Evolutionary conservation across 2,797 vertebrate genomes (phyloP).

Genomic region (Propithecus perrieri): DNA sequence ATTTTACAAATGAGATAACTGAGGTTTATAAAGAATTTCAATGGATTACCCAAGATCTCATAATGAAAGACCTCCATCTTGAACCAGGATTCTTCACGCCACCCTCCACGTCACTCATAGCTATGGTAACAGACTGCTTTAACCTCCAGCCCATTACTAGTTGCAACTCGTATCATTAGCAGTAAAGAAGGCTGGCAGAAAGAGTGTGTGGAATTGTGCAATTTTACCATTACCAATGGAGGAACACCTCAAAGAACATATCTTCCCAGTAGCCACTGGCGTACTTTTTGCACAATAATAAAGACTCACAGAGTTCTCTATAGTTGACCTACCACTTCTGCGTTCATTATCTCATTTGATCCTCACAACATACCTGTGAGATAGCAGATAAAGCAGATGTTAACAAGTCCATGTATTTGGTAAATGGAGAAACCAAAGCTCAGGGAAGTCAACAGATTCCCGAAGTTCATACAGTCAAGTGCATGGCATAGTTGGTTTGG

Average conservation of each 20-base stretch:
- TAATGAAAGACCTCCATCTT: neutral
- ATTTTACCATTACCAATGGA: neutral
- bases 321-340: neutral
- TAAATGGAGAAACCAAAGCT: constrained; percentile 7
- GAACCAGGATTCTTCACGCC: neutral
- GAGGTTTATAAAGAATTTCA: neutral
- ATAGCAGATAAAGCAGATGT: neutral
- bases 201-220: neutral
- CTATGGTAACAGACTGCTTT: neutral
- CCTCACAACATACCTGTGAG: neutral
- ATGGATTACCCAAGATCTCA: neutral
- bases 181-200: neutral
- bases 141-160: neutral
- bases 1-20: neutral
- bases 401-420: neutral
- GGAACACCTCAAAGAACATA: neutral
- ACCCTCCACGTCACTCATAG: neutral
- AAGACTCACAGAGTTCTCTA: neutral
- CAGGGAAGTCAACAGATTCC: neutral
- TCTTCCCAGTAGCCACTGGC: neutral
- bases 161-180: neutral
- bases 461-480: neutral
- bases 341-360: neutral
- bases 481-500: neutral
- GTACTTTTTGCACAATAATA: neutral